Conservation (phyloP, 1,140 invertebrate species). For the Cotesia vestalis region DNA sequence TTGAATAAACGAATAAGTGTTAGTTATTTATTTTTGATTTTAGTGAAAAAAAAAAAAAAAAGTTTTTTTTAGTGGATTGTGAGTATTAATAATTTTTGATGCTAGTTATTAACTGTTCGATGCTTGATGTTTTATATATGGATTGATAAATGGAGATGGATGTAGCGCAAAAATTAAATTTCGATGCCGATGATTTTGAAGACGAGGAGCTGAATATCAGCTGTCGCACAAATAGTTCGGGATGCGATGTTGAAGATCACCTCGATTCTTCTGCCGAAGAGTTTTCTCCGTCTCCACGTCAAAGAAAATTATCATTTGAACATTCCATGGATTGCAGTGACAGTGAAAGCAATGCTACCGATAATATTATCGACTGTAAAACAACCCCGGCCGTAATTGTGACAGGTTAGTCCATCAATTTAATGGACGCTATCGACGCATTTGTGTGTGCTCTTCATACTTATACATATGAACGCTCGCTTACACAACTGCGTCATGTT, state of each 20-base stretch:
- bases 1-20: conserved; percentile 43
- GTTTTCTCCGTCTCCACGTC: conserved; percentile 52
- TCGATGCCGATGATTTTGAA: conserved; percentile 56
- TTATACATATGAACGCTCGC: background rate
- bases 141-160: conserved; percentile 51
- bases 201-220: conserved; percentile 60
- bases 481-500: conserved; percentile 18
- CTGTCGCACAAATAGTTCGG: conserved; percentile 55
- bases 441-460: conserved; percentile 23
- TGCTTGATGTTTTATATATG: conserved; percentile 40
- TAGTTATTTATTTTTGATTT: conserved; percentile 11
- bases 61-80: background rate
- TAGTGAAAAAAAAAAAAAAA: conserved; percentile 22
- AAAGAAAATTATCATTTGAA: conserved; percentile 58
- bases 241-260: conserved; percentile 57
- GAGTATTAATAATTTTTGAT: background rate
- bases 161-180: conserved; percentile 55
- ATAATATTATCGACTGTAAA: conserved; percentile 37
- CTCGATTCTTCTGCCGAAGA: conserved; percentile 59
- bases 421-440: conserved; percentile 27
- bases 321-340: conserved; percentile 55
- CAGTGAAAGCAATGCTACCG: conserved; percentile 48
- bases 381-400: conserved; percentile 45
- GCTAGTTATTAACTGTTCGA: background rate
- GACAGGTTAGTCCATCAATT: conserved; percentile 50